Conservation (phyloP, 2,113 vertebrate species). For the Suncus etruscus region DNA sequence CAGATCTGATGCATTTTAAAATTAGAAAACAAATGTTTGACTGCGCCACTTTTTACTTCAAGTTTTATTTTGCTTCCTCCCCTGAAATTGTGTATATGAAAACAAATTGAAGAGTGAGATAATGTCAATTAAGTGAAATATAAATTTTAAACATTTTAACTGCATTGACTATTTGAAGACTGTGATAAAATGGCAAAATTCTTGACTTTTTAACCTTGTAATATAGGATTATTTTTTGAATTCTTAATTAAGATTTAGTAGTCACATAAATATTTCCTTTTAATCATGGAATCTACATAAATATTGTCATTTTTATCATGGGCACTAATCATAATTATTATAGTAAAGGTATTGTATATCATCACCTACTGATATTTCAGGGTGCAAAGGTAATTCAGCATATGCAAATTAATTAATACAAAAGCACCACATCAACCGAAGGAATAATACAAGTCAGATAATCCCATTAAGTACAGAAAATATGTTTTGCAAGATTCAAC, state of each 20-base stretch:
- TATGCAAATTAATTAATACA: too few species aligned
- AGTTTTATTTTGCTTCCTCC: not conserved
- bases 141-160: not conserved
- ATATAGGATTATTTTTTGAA: not conserved
- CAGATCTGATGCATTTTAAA: not conserved
- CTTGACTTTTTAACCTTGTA: not conserved
- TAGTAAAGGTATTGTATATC: too few species aligned
- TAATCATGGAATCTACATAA: too few species aligned
- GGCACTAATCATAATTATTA: too few species aligned
- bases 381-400: too few species aligned
- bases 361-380: too few species aligned
- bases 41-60: not conserved
- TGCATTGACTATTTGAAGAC: not conserved
- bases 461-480: too few species aligned
- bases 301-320: not conserved
- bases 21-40: not conserved
- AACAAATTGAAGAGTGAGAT: not conserved
- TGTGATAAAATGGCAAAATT: not conserved
- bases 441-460: too few species aligned
- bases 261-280: not conserved
- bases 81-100: not conserved
- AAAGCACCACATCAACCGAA: too few species aligned
- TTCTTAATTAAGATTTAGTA: not conserved
- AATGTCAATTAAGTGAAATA: not conserved
- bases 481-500: too few species aligned